Base-by-base conservation (phyloP, 2,888 invertebrate species). In the Ecliptopera silaceata region DNA sequence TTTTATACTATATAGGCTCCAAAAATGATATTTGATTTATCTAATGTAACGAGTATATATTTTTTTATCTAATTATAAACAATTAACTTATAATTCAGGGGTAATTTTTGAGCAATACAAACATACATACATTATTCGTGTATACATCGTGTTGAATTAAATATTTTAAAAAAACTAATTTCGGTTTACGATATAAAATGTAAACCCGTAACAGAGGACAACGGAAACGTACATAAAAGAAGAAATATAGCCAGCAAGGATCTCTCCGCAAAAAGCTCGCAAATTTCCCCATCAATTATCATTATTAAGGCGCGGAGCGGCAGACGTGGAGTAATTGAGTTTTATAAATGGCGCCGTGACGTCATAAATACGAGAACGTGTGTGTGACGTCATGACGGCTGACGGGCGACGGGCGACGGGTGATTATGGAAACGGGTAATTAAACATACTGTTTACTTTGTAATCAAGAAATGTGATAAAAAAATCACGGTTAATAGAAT, bases 221-320 rank as follows among this genome's bases (percentile, higher is more conserved):
- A 62, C 56, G 90, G 45, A 68, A 73, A 83, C 80, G 49, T 59
- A 60, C 63, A 53, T 56, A 65, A 69, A 71, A 76, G 73, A 87
- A 89, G 89, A 89, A 88, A 86, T 88, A 89, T 84, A 74, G 76
- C 81, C 79, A 81, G 74, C 78, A 75, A 79, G 81, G 85, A 84
- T 85, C 86, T 79, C 78, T 85, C 86, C 88, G 81, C 89, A 89
- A 88, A 88, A 90, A 90, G 90, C 89, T 88, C 88, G 88, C 87
- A 84, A 90, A 89, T 88, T 89, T 87, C 86, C 77, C 88, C 90
- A 90, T 90, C 90, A 90, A 90, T 90, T 90, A 90, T 89, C 88
- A 88, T 90, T 90, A 89, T 89, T 88, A 87, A 84, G 83, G 84
- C 78, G 78, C 74, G 79, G 72, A 72, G 76, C 69, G 76, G 74